A percentile compares a stretch with the other conserved stretches of the same genome.
phyloP scores from a whole-genome alignment of 2,888 invertebrate genomes.

The Leptinotarsa juncta region DNA sequence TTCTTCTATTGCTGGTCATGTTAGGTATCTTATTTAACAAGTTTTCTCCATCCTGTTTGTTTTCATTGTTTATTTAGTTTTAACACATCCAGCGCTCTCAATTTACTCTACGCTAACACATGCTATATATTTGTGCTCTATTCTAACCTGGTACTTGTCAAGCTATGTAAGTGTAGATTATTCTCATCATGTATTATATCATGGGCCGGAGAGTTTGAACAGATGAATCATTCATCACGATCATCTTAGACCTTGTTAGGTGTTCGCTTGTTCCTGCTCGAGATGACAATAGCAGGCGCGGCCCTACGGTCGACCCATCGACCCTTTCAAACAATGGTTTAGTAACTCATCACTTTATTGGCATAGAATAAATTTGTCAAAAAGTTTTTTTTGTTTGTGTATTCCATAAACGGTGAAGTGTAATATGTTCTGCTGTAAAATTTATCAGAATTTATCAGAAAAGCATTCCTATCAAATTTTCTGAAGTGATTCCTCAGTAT shows the following conservation, averaged over 20 bases:
- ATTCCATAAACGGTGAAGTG: too few species aligned
- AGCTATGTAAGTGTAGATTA: not conserved
- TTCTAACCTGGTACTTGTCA: not conserved
- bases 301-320: constrained; percentile 36
- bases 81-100: too few species aligned
- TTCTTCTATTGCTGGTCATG: too few species aligned
- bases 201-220: constrained; percentile 14
- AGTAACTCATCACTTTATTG: constrained; percentile 44
- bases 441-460: too few species aligned
- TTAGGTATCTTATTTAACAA: too few species aligned
- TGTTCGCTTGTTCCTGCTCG: constrained; percentile 34
- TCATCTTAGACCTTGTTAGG: constrained; percentile 37
- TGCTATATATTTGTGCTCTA: not conserved
- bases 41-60: too few species aligned
- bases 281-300: constrained; percentile 45
- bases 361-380: not conserved
- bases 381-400: too few species aligned
- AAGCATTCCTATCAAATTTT: too few species aligned
- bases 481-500: too few species aligned
- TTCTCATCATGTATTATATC: not conserved
- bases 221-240: constrained; percentile 41
- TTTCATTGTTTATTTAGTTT: too few species aligned
- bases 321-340: constrained; percentile 40
- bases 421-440: too few species aligned
- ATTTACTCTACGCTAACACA: too few species aligned